Evolutionary conservation across 2,113 vertebrate species (phyloP).

Genomic region (Laticauda colubrina): DNA sequence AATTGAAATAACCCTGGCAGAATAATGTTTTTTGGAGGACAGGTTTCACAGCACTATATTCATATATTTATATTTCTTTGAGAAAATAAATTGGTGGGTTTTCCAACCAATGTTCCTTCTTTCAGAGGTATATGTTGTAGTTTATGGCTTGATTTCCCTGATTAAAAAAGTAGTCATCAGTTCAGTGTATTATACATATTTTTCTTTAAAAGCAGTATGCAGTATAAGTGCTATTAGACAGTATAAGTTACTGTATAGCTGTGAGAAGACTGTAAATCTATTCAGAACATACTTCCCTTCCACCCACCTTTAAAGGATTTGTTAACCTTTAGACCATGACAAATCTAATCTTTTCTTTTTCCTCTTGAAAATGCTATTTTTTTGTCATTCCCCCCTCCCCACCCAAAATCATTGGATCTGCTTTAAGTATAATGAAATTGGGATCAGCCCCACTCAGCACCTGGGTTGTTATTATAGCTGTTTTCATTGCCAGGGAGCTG

Average conservation of each 20-base stretch:
- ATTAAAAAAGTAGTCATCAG: neutral
- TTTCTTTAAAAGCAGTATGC: neutral
- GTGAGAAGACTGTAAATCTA: neutral
- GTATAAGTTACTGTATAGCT: neutral
- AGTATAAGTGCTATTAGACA: too few relatives aligned
- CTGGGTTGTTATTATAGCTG: neutral
- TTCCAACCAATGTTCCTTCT: neutral
- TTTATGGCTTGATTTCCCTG: neutral
- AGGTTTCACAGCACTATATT: neutral
- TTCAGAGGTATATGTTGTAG: neutral
- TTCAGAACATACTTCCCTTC: neutral
- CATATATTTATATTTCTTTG: neutral
- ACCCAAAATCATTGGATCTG: neutral
- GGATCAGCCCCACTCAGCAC: neutral
- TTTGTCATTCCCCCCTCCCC: neutral
- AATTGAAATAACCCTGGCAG: neutral
- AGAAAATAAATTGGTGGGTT: neutral
- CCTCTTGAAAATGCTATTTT: neutral
- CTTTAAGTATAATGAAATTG: neutral
- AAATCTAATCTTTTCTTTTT: neutral
- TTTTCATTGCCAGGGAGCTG: neutral
- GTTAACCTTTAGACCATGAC: neutral
- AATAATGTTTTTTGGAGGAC: neutral
- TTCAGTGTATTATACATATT: neutral
- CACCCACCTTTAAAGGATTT: neutral